Evolutionary conservation across 1,140 invertebrate species (phyloP).

Genomic region (Elymnias hypermnestra): DNA sequence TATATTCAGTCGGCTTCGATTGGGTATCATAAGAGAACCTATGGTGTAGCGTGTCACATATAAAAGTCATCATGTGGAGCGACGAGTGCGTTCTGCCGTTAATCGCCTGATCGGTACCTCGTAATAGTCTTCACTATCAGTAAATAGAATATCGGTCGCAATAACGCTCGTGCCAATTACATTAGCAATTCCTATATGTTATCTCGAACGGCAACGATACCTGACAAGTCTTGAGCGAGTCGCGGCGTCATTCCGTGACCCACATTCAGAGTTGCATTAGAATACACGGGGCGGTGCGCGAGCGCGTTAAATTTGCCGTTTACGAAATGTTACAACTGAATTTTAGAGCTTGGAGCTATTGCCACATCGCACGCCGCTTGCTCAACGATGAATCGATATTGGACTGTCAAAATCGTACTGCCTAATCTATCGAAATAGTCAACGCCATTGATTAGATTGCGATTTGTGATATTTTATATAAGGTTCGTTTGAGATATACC

Average conservation of each 20-base stretch:
- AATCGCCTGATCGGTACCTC: conserved; percentile 6
- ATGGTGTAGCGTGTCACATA: background rate
- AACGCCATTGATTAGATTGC: conserved; percentile 18
- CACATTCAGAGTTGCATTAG: conserved; percentile 66
- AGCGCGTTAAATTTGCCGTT: conserved; percentile 67
- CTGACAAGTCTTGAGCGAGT: conserved; percentile 39
- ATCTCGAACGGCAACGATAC: conserved; percentile 38
- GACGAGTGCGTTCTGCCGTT: conserved; percentile 11
- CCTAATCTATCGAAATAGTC: conserved; percentile 24
- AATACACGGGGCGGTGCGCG: conserved; percentile 60
- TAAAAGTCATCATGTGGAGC: conserved; percentile 10
- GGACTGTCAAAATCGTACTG: conserved; percentile 41
- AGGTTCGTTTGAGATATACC: background rate
- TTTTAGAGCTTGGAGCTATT: conserved; percentile 62
- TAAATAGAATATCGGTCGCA: conserved; percentile 1
- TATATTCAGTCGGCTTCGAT: conserved; percentile 9
- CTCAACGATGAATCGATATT: conserved; percentile 61
- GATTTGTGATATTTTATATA: conserved; percentile 2
- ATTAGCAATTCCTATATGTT: conserved; percentile 26
- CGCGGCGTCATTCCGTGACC: conserved; percentile 47
- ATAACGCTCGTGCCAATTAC: conserved; percentile 16
- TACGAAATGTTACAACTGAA: conserved; percentile 70
- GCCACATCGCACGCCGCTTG: conserved; percentile 53
- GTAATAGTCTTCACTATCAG: background rate
- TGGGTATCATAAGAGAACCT: conserved; percentile 1